Conservation (phyloP, 2,113 vertebrate genomes). For the Cricetomys ansorgei region DNA sequence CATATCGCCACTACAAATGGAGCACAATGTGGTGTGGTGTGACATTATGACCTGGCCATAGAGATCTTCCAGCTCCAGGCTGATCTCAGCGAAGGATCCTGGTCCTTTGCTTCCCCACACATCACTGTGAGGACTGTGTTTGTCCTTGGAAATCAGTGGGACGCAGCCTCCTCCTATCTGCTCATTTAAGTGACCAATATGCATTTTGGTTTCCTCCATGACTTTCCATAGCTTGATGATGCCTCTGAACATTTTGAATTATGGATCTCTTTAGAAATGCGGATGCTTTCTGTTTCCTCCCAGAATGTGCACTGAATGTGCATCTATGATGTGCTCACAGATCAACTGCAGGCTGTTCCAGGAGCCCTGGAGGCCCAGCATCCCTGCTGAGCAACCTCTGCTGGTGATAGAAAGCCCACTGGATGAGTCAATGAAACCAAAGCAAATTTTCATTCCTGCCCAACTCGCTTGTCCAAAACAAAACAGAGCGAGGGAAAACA, state of each 20-base stretch:
- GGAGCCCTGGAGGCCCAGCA: accelerated
- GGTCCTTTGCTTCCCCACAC: neutral
- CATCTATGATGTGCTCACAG: neutral
- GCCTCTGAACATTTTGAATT: neutral
- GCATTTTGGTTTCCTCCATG: neutral
- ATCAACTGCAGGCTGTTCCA: neutral
- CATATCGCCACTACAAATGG: too few species aligned
- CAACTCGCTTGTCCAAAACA: neutral
- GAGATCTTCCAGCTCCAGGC: neutral
- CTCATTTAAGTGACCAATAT: neutral
- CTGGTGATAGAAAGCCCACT: neutral
- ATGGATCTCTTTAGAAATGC: neutral
- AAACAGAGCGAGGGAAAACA: neutral
- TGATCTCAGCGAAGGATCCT: neutral
- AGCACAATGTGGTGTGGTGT: neutral
- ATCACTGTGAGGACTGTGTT: neutral
- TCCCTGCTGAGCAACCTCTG: neutral
- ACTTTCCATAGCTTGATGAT: neutral
- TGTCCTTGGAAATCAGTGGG: neutral
- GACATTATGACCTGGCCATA: neutral
- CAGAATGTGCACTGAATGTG: neutral
- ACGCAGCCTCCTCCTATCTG: neutral
- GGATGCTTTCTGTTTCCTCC: neutral
- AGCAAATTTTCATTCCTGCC: neutral
- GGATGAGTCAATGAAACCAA: neutral